Conservation (phyloP, 2,888 invertebrate genomes). For the Antheraea assamensis region DNA sequence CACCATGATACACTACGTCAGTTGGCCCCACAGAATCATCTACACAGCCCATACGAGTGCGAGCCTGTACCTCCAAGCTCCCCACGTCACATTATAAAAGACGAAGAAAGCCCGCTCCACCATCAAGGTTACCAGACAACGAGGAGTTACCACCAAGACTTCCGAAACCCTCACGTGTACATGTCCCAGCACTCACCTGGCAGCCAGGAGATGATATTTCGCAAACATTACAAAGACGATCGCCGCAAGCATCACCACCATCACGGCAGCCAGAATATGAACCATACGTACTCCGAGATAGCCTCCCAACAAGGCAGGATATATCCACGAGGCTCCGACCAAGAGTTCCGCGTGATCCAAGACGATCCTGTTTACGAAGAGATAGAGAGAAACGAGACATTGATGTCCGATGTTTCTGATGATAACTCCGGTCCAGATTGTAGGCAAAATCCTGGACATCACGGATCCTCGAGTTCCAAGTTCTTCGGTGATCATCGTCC, state of each 20-base stretch:
- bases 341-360: constrained; percentile 81
- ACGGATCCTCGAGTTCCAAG: constrained; percentile 82
- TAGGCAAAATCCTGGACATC: constrained; percentile 84
- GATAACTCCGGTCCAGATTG: constrained; percentile 85
- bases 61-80: constrained; percentile 74
- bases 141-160: constrained; percentile 76
- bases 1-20: constrained; percentile 83
- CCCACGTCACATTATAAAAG: constrained; percentile 71
- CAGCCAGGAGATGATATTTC: constrained; percentile 73
- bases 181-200: constrained; percentile 78
- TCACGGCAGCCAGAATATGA: constrained; percentile 82
- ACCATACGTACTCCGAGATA: constrained; percentile 91
- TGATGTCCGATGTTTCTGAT: constrained; percentile 90
- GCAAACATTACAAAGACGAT: constrained; percentile 75
- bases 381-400: constrained; percentile 87
- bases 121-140: constrained; percentile 75
- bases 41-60: constrained; percentile 81
- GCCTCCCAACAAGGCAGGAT: constrained; percentile 75
- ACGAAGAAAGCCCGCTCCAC: constrained; percentile 71
- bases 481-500: constrained; percentile 92
- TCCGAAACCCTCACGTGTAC: constrained; percentile 74
- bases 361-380: constrained; percentile 93
- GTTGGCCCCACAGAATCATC: constrained; percentile 74
- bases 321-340: constrained; percentile 79
- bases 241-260: constrained; percentile 76